phyloP scores from a whole-genome alignment of 2,888 invertebrate genomes.

The Drosophila helvetica region DNA sequence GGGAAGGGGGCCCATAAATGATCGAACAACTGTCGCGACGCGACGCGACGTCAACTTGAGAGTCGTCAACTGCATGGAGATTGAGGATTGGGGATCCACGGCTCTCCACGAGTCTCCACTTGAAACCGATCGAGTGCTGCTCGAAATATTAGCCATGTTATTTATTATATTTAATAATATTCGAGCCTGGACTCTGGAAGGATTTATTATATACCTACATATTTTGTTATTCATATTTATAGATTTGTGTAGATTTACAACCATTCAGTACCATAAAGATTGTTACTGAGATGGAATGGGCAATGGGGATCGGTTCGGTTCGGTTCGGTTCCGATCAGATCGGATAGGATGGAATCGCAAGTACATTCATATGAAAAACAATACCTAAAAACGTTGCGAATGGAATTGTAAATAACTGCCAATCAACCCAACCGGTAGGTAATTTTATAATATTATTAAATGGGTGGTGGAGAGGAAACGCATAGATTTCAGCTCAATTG shows the following conservation, averaged over 20 bases:
- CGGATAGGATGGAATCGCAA: background rate
- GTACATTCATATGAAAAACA: background rate
- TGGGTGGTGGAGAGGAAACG: slow-evolving; percentile 37
- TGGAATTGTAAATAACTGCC: slow-evolving; percentile 46
- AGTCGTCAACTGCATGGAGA: background rate
- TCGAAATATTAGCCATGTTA: slow-evolving; percentile 56
- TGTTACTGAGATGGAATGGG: slow-evolving; percentile 14
- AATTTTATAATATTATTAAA: slow-evolving; percentile 36
- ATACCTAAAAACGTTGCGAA: slow-evolving; percentile 8
- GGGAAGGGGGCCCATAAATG: background rate
- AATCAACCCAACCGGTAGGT: slow-evolving; percentile 24
- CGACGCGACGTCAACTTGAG: background rate
- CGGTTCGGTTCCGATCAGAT: too few species aligned
- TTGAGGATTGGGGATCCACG: slow-evolving; percentile 5
- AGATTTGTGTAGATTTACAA: slow-evolving; percentile 37
- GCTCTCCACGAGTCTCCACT: slow-evolving; percentile 18
- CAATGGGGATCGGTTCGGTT: too few species aligned
- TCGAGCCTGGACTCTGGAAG: background rate
- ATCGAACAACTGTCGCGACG: background rate
- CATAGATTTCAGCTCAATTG: slow-evolving; percentile 40
- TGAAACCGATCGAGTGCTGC: slow-evolving; percentile 37
- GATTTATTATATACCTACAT: slow-evolving; percentile 34
- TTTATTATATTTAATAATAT: slow-evolving; percentile 64
- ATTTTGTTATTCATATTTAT: slow-evolving; percentile 30
- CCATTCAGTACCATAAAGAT: slow-evolving; percentile 29